Evolutionary conservation across 2,113 vertebrate species (phyloP).

Genomic region (Dromiciops gliroides): DNA sequence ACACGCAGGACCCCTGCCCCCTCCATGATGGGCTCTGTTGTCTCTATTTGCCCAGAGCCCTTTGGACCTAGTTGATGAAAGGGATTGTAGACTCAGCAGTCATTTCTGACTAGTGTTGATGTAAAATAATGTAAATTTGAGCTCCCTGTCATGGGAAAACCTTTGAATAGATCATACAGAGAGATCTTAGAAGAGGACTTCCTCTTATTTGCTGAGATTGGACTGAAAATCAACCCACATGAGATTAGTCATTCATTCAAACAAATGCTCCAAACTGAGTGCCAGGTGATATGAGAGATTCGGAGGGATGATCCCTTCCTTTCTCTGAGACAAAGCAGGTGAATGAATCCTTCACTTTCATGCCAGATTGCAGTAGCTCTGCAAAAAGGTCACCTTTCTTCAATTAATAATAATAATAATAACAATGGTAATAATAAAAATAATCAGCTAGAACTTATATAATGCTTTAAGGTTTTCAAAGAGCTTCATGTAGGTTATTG

Average conservation of each 20-base stretch:
- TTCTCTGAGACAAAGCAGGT: not conserved
- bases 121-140: not conserved
- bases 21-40: not conserved
- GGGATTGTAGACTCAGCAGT: not conserved
- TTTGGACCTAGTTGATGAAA: not conserved
- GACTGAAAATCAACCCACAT: not conserved
- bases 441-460: not conserved
- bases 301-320: not conserved
- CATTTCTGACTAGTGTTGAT: not conserved
- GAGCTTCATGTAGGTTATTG: not conserved
- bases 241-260: not conserved
- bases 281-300: not conserved
- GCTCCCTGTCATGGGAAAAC: not conserved
- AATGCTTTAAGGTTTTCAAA: not conserved
- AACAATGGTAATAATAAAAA: too few species aligned
- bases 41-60: not conserved
- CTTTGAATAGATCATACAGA: not conserved
- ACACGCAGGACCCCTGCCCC: not conserved
- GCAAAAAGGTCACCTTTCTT: conserved; percentile 15
- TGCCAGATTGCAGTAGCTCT: conserved; percentile 1
- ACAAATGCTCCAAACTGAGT: not conserved
- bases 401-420: not conserved
- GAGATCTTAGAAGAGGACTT: not conserved
- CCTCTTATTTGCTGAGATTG: conserved; percentile 14
- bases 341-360: not conserved